Base-by-base conservation (phyloP, 2,113 vertebrate species). In the Pogona vitticeps region DNA sequence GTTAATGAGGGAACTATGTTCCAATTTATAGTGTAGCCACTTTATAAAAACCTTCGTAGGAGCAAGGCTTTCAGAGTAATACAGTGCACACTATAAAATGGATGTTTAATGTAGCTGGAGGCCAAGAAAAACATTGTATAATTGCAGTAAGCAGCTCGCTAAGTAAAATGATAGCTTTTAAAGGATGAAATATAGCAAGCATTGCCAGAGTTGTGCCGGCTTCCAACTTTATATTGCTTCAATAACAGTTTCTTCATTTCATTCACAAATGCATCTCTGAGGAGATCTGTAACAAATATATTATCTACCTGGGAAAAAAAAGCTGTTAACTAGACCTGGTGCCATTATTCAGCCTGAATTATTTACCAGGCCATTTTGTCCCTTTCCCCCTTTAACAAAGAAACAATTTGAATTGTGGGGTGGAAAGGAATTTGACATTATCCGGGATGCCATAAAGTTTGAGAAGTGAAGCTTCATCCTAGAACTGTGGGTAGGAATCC, bases 101-200 rank as follows among this genome's bases (percentile, higher is more conserved):
- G 92, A 95, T 94, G 94, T 95, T 96, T 96, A 95, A 94, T 95
- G 96, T 94, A 96, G 95, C 95, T 93, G 86, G 91, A 93, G 93
- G 96, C 96, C 96, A 96, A 96, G 95, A 84, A 95, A 96, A 97
- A 97, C 96, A 94, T 91, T 91, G 95, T 91, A 93, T 96, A 96
- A 97, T 96, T 96, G 95, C 95, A 95, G 95, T 93, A 91, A 95
- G 96, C 94, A 95, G 94, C 84, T 95, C 82, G 87, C 94, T 93
- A 88, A 95, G 96, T 96, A 95, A 96, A 96, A 95, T 86, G 95
- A 96, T 96, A 94, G 94, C 96, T 95, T 95, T 96, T 95, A 96
- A 94, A 95, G 95, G 93, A 92, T 95, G 94, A 95, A 96, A 96
- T 95, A 94, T 52, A 89, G 94, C 42, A 0, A 1, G 91, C 89